Evolutionary conservation across 1,140 invertebrate genomes (phyloP).

Genomic region (Ephestia elutella): DNA sequence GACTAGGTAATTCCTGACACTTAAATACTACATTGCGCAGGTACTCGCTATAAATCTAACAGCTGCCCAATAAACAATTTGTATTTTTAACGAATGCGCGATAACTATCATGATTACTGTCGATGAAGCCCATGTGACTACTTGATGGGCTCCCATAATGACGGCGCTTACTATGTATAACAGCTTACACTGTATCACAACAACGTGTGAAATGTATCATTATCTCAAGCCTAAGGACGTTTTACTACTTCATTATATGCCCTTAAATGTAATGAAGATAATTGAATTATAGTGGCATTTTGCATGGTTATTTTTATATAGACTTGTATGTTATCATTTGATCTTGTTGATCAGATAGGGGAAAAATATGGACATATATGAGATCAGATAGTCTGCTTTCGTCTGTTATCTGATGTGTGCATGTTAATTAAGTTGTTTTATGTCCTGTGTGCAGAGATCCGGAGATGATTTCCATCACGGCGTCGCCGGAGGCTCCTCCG

Average conservation of each 20-base stretch:
- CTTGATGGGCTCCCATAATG: conserved; percentile 7
- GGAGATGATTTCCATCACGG: conserved; percentile 96
- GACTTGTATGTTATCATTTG: not conserved
- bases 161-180: conserved; percentile 11
- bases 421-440: not conserved
- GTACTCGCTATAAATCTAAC: not conserved
- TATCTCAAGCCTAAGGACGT: not conserved
- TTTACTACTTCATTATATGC: conserved; percentile 2
- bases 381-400: not conserved
- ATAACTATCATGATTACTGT: conserved; percentile 30
- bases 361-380: not conserved
- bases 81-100: conserved; percentile 35
- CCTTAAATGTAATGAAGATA: conserved; percentile 1
- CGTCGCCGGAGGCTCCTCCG: conserved; percentile 93
- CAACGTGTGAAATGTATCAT: conserved; percentile 12
- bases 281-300: conserved; percentile 2
- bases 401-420: not conserved
- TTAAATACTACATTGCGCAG: too few species aligned
- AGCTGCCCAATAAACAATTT: conserved; percentile 11
- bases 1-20: too few species aligned
- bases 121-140: conserved; percentile 18
- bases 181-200: conserved; percentile 8
- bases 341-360: not conserved
- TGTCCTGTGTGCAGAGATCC: conserved; percentile 80
- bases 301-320: not conserved